Conservation (phyloP, 2,888 invertebrate species). For the Nesidiocoris tenuis region DNA sequence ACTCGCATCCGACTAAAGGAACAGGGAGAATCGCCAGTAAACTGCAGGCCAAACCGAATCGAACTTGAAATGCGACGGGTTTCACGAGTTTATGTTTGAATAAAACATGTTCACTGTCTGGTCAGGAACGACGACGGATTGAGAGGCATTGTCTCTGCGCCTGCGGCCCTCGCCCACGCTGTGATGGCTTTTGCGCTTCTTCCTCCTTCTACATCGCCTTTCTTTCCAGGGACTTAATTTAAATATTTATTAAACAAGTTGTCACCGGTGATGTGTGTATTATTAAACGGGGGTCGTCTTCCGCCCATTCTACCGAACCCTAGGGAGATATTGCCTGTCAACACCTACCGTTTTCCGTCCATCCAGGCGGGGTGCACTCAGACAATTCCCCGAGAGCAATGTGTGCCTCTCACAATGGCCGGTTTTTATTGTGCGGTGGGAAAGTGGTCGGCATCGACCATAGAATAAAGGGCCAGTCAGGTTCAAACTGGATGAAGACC, state of each 20-base stretch:
- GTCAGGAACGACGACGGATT: conserved; percentile 34
- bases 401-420: neutral
- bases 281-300: conserved; percentile 43
- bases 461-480: too few species aligned
- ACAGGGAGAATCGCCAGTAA: too few species aligned
- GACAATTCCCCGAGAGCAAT: neutral
- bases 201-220: conserved; percentile 30
- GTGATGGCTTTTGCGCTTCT: neutral
- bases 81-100: conserved; percentile 44
- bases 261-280: conserved; percentile 45
- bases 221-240: conserved; percentile 33
- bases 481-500: too few species aligned
- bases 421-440: neutral
- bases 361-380: neutral
- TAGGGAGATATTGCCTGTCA: conserved; percentile 41
- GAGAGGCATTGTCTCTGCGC: conserved; percentile 42
- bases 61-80: conserved; percentile 42
- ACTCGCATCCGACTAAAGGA: too few species aligned
- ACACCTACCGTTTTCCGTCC: conserved; percentile 40
- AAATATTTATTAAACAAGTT: conserved; percentile 48
- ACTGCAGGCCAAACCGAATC: conserved; percentile 25
- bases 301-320: conserved; percentile 2
- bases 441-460: too few species aligned
- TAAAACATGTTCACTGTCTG: conserved; percentile 35
- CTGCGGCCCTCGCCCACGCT: neutral